These are phyloP conservation scores for Menidia beryllina DNA, from an alignment of 2,113 vertebrate species.

Conservation along the genomic window DNA sequence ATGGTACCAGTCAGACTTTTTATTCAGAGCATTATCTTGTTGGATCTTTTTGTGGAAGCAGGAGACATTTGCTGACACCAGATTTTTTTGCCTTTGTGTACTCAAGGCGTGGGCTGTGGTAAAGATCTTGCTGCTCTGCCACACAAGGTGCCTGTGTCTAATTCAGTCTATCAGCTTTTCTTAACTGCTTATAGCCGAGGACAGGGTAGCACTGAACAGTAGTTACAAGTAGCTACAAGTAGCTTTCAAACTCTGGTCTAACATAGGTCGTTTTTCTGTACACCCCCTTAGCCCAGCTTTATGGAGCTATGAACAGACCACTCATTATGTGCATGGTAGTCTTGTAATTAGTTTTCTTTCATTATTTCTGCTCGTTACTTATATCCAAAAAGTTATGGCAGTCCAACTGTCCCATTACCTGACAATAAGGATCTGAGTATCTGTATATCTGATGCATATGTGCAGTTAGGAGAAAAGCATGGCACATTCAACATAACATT, in stretches of 20 bases:
- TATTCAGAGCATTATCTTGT: conserved; percentile 50
- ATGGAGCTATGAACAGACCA: conserved; percentile 40
- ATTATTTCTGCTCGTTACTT: background rate
- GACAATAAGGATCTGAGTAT: background rate
- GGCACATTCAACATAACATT: background rate
- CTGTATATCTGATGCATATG: too few species aligned
- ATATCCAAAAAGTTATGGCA: background rate
- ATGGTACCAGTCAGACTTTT: conserved; percentile 50
- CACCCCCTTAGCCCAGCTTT: conserved; percentile 35
- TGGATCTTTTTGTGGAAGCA: conserved; percentile 50
- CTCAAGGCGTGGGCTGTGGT: conserved; percentile 61
- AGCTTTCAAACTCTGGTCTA: too few species aligned
- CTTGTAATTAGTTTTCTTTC: background rate
- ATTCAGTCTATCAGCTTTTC: conserved; percentile 64
- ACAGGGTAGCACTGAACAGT: conserved; percentile 40
- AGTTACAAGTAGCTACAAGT: conserved; percentile 71
- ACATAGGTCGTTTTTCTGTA: conserved; percentile 45
- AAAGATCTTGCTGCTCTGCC: conserved; percentile 62
- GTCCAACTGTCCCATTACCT: background rate
- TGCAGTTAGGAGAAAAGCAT: background rate
- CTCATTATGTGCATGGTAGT: background rate
- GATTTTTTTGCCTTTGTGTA: conserved; percentile 43
- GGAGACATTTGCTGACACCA: conserved; percentile 61
- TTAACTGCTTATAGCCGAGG: conserved; percentile 46
- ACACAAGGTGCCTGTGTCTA: conserved; percentile 33